phyloP scores from a whole-genome alignment of 2,113 vertebrate genomes.

The Corythornis vintsioides region DNA sequence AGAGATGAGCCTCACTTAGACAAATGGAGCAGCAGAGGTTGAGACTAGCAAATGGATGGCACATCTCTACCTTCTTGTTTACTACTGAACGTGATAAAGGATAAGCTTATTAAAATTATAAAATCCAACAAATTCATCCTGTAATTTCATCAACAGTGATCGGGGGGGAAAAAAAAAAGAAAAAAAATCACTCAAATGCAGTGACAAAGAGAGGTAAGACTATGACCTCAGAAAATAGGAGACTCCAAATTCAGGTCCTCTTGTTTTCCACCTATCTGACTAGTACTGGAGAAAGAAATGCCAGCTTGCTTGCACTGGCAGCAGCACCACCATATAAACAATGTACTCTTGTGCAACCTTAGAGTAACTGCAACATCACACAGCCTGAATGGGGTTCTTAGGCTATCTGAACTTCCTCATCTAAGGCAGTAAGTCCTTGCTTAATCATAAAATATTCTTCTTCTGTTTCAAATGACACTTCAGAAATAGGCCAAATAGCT shows the following conservation, averaged over 20 bases:
- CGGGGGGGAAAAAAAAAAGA: too few species aligned
- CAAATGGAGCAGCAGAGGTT: background rate
- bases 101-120: background rate
- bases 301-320: background rate
- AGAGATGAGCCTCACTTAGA: background rate
- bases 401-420: background rate
- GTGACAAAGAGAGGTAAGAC: background rate
- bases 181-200: background rate
- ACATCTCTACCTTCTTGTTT: background rate
- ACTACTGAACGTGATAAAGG: background rate
- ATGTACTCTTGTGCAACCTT: background rate
- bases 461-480: background rate
- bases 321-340: background rate
- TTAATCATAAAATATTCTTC: background rate
- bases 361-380: background rate
- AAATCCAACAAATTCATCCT: background rate
- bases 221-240: background rate
- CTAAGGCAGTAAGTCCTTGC: background rate
- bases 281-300: conserved; percentile 15
- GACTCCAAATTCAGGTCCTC: background rate
- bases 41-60: background rate
- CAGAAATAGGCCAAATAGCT: background rate
- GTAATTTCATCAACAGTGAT: background rate
- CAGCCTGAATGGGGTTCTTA: background rate
- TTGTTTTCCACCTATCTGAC: background rate